Conservation (phyloP, 2,113 vertebrate species). For the Siphamia tubifer region DNA sequence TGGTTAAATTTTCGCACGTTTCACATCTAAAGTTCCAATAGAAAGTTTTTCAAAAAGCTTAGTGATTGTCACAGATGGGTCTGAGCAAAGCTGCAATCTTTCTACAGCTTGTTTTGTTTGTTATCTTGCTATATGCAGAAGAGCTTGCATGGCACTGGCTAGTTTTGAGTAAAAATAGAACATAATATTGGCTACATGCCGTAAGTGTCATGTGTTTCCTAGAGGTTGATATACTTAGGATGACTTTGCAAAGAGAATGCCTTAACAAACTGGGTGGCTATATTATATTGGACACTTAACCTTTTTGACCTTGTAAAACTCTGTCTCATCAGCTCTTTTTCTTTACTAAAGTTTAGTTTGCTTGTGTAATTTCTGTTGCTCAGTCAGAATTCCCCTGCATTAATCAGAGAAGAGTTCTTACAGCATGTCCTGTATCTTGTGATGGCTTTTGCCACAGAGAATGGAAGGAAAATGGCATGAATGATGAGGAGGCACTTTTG, state of each 20-base stretch:
- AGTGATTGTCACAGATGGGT: not conserved
- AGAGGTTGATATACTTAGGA: not conserved
- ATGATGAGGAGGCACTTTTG: not conserved
- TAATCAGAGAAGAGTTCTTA: slow-evolving; percentile 35
- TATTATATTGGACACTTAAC: not conserved
- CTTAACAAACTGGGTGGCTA: not conserved
- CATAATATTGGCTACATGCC: slow-evolving; percentile 20
- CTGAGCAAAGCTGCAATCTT: not conserved
- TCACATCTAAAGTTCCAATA: not conserved
- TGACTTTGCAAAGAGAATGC: not conserved
- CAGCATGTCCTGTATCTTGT: not conserved
- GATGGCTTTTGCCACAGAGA: not conserved
- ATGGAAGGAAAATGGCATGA: not conserved
- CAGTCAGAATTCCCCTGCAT: not conserved
- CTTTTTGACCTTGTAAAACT: not conserved
- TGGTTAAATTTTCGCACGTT: not conserved
- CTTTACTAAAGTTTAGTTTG: slow-evolving; percentile 18
- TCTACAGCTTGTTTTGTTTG: not conserved
- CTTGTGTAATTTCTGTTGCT: not conserved
- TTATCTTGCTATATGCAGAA: not conserved
- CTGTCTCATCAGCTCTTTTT: slow-evolving; percentile 1
- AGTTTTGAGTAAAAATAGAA: slow-evolving; percentile 48
- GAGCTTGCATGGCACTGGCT: not conserved
- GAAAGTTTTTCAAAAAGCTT: not conserved
- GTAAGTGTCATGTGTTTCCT: slow-evolving; percentile 17